Conservation (phyloP, 2,797 vertebrate species). For the Microhierax caerulescens region DNA sequence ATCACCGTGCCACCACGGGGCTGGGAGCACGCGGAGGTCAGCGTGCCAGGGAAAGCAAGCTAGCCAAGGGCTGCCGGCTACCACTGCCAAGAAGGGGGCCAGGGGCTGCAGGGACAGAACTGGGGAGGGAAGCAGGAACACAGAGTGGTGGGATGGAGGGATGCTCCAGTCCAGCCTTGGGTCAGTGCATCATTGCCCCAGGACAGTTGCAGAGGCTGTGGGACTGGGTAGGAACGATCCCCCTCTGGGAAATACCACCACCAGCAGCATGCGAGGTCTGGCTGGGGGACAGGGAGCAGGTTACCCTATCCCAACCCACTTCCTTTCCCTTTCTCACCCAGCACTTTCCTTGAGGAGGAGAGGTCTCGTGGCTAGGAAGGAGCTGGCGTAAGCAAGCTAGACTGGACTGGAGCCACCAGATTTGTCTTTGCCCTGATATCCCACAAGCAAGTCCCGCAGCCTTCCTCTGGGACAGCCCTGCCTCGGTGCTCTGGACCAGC, state of each 20-base stretch:
- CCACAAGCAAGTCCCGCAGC: background rate
- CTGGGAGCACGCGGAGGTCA: background rate
- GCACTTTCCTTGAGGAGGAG: background rate
- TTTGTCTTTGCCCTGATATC: background rate
- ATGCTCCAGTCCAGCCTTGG: background rate
- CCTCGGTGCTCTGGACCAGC: background rate
- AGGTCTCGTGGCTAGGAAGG: rapidly evolving
- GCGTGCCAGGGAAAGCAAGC: rapidly evolving
- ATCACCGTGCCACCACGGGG: rapidly evolving
- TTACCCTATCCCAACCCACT: background rate
- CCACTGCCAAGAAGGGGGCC: background rate
- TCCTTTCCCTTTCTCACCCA: background rate
- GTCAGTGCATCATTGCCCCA: rapidly evolving
- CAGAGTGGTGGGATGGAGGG: background rate
- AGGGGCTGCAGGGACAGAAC: background rate
- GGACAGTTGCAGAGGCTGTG: background rate
- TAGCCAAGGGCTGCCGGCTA: background rate
- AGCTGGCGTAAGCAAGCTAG: background rate
- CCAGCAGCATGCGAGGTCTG: background rate
- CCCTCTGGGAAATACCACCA: background rate
- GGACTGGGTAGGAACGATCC: background rate
- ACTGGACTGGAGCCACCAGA: background rate
- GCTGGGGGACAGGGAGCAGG: rapidly evolving
- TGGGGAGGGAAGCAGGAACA: background rate
- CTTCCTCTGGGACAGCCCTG: background rate